phyloP scores from a whole-genome alignment of 1,140 invertebrate species.

The Littorina saxatilis region DNA sequence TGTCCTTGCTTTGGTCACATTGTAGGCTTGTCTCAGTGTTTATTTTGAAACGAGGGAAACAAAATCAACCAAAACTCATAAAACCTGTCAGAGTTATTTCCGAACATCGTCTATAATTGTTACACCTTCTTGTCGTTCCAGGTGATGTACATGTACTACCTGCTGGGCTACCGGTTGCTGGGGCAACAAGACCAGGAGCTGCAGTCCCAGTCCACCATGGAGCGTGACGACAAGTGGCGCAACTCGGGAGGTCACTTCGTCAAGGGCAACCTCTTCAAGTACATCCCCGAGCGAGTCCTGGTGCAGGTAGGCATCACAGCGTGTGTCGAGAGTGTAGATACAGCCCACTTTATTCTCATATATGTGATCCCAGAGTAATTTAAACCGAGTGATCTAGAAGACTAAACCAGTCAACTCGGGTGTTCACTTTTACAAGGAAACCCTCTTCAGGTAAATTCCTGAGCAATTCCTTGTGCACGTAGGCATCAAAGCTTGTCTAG shows the following conservation, averaged over 20 bases:
- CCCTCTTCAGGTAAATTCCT: too few relatives aligned
- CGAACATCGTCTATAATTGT: too few relatives aligned
- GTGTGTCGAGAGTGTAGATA: too few relatives aligned
- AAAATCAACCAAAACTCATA: too few relatives aligned
- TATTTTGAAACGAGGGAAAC: too few relatives aligned
- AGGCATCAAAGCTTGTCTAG: too few relatives aligned
- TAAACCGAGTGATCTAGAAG: not conserved
- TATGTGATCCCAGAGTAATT: not conserved
- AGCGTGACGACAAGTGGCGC: constrained; percentile 53
- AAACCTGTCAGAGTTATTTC: too few relatives aligned
- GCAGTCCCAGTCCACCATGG: constrained; percentile 45
- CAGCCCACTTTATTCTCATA: constrained; percentile 10
- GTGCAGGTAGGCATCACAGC: constrained; percentile 43
- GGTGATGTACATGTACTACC: constrained; percentile 84
- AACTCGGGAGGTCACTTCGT: constrained; percentile 51
- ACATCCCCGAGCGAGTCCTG: constrained; percentile 56
- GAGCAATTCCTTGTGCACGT: too few relatives aligned
- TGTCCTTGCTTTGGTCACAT: too few relatives aligned
- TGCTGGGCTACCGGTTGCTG: constrained; percentile 80
- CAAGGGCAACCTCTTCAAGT: constrained; percentile 60
- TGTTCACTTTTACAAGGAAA: not conserved
- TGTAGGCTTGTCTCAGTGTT: too few relatives aligned
- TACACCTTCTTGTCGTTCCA: constrained; percentile 51
- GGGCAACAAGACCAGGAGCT: constrained; percentile 61
- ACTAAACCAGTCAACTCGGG: not conserved